Conservation (phyloP, 2,888 invertebrate species). For the Psylliodes chrysocephalus region DNA sequence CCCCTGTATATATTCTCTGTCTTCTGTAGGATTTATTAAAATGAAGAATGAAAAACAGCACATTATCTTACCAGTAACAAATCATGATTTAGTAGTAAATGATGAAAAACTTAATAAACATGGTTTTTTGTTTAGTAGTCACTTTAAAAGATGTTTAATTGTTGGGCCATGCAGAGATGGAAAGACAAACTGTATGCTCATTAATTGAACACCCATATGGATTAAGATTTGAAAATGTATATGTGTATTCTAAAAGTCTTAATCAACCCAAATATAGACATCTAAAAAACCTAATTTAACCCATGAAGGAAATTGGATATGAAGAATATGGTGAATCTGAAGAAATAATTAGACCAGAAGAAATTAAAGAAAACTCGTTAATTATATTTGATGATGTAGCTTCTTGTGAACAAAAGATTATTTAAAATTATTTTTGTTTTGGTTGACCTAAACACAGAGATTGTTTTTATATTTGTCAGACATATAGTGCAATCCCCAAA, state of each 20-base stretch:
- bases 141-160: not conserved
- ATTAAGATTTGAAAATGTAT: conserved; percentile 16
- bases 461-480: conserved; percentile 34
- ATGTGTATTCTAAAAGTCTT: conserved; percentile 6
- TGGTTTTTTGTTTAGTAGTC: not conserved
- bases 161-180: not conserved
- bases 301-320: too few species aligned
- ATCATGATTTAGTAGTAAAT: not conserved
- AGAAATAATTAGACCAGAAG: not conserved
- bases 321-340: conserved; percentile 5
- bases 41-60: conserved; percentile 18
- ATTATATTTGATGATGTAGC: conserved; percentile 29
- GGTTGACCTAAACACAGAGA: conserved; percentile 30
- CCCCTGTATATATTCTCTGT: not conserved
- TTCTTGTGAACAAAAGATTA: conserved; percentile 25
- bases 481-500: conserved; percentile 26
- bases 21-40: not conserved
- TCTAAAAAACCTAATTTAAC: too few species aligned
- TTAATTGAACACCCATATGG: conserved; percentile 19
- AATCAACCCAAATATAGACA: conserved; percentile 9
- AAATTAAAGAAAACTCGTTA: conserved; percentile 16
- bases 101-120: not conserved
- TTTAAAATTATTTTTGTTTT: conserved; percentile 31
- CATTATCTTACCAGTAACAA: conserved; percentile 3
- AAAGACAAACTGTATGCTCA: conserved; percentile 12